Evolutionary conservation across 2,888 invertebrate species (phyloP).

Genomic region (Ditula angustiorana): DNA sequence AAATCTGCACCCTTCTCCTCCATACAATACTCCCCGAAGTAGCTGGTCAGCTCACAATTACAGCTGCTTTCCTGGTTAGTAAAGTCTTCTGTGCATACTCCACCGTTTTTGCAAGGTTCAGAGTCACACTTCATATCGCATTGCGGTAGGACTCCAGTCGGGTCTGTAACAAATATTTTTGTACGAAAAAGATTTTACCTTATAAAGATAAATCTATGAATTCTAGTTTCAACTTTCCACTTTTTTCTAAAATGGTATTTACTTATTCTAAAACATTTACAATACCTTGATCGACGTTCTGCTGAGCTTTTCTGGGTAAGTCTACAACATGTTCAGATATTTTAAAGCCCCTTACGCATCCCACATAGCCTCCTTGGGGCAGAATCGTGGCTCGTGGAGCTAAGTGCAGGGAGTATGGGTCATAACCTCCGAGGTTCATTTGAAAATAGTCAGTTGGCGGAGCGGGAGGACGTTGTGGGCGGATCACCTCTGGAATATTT

Average conservation of each 20-base stretch:
- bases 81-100: slow-evolving; percentile 95
- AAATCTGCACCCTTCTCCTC: slow-evolving; percentile 97
- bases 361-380: slow-evolving; percentile 90
- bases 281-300: slow-evolving; percentile 89
- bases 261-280: background rate
- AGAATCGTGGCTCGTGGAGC: slow-evolving; percentile 67
- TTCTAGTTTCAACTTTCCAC: too few species aligned
- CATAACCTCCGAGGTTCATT: slow-evolving; percentile 94
- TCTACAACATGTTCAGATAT: slow-evolving; percentile 93
- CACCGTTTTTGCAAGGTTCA: slow-evolving; percentile 94
- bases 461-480: slow-evolving; percentile 95
- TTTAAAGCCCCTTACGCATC: slow-evolving; percentile 94
- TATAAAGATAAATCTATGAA: too few species aligned
- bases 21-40: slow-evolving; percentile 94
- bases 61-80: slow-evolving; percentile 94
- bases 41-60: slow-evolving; percentile 95
- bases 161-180: slow-evolving; percentile 71
- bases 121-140: slow-evolving; percentile 96
- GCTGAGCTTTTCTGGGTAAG: slow-evolving; percentile 89
- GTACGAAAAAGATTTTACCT: too few species aligned
- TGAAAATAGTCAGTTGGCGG: slow-evolving; percentile 96
- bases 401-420: slow-evolving; percentile 88
- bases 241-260: too few species aligned
- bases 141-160: slow-evolving; percentile 90
- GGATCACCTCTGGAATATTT: slow-evolving; percentile 90